phyloP scores from a whole-genome alignment of 2,888 invertebrate species.

The Exephanes ischioxanthus region DNA sequence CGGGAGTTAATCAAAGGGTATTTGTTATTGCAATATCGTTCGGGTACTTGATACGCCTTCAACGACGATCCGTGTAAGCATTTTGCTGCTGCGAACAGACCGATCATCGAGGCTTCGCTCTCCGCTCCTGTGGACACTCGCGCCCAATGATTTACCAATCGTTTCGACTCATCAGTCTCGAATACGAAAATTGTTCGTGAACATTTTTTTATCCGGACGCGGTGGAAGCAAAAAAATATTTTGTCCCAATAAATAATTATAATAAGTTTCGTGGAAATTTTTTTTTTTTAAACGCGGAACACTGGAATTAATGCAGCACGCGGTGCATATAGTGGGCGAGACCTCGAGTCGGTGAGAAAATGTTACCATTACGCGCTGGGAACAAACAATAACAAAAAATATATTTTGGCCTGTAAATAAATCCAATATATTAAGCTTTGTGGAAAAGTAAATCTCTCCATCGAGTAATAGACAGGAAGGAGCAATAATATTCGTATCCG shows the following conservation, averaged over 20 bases:
- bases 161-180: background rate
- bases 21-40: constrained; percentile 27
- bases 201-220: background rate
- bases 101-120: background rate
- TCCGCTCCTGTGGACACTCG: background rate
- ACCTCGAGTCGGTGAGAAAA: too few relatives aligned
- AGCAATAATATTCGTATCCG: background rate
- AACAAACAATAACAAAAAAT: too few relatives aligned
- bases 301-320: too few relatives aligned
- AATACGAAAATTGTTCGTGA: background rate
- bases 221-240: background rate
- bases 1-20: background rate
- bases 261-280: background rate
- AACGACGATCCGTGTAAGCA: background rate
- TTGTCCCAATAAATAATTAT: too few relatives aligned
- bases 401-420: too few relatives aligned
- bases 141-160: background rate
- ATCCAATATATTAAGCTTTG: background rate
- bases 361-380: too few relatives aligned
- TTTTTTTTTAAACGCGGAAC: too few relatives aligned
- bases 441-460: background rate
- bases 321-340: too few relatives aligned
- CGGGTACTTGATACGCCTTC: constrained; percentile 25
- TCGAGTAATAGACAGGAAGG: background rate
- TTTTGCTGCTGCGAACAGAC: background rate